These are phyloP conservation scores for Perca schrenkii DNA, from an alignment of 2,113 vertebrate species.

Conservation along the genomic window DNA sequence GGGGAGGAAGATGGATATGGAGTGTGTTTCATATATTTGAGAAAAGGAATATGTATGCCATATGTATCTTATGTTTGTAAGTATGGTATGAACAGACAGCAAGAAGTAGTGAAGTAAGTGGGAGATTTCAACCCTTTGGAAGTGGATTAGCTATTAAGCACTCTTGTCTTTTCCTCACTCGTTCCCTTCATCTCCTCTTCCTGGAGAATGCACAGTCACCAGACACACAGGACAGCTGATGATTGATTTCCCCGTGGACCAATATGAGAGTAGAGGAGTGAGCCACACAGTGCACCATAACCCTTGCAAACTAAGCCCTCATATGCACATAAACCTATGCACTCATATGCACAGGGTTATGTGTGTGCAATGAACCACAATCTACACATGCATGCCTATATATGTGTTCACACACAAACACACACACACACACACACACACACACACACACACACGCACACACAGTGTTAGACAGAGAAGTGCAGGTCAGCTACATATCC, in stretches of 20 bases:
- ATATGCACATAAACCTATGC: no score
- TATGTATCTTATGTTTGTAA: not conserved
- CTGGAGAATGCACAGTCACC: slow-evolving; percentile 37
- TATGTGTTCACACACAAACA: slow-evolving; percentile 4
- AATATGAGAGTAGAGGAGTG: slow-evolving; percentile 48
- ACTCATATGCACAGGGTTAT: not conserved
- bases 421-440: not conserved
- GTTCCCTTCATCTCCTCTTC: slow-evolving; percentile 30
- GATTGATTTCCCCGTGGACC: slow-evolving; percentile 45
- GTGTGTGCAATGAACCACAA: not conserved
- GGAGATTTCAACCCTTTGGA: slow-evolving; percentile 25
- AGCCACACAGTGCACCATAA: slow-evolving; percentile 44
- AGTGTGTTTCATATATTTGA: not conserved
- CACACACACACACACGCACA: slow-evolving; percentile 4
- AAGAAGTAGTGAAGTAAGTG: slow-evolving; percentile 3
- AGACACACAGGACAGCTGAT: slow-evolving; percentile 59
- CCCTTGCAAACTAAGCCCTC: slow-evolving; percentile 36
- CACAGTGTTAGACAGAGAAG: slow-evolving; percentile 57
- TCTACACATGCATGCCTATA: not conserved
- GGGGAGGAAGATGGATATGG: not conserved
- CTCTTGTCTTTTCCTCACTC: slow-evolving; percentile 34
- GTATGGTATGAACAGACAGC: not conserved
- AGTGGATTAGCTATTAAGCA: slow-evolving; percentile 69
- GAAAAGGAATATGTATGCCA: not conserved
- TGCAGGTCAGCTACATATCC: slow-evolving; percentile 65